Conservation (phyloP, 1,140 invertebrate genomes). For the Oedothorax gibbosus region DNA sequence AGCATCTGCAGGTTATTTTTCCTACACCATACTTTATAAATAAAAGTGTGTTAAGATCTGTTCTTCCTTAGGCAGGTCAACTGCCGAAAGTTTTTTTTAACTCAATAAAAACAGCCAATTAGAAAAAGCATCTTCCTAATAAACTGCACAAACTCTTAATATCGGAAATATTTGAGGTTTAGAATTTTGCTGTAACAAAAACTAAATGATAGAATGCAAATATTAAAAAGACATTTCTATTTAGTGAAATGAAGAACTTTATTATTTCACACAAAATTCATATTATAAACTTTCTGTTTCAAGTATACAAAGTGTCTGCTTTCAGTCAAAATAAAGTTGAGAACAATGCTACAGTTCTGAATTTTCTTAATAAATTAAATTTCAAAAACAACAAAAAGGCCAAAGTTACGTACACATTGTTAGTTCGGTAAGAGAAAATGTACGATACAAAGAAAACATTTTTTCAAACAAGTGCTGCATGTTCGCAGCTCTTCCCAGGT, state of each 20-base stretch:
- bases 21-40: too few relatives aligned
- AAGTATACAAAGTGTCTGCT: constrained; percentile 62
- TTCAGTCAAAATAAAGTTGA: constrained; percentile 59
- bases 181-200: too few relatives aligned
- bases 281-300: constrained; percentile 57
- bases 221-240: background rate
- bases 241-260: constrained; percentile 59
- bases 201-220: background rate
- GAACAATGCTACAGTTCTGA: constrained; percentile 47
- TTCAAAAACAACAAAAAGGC: constrained; percentile 54
- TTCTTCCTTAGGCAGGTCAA: too few relatives aligned
- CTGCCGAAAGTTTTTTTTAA: too few relatives aligned
- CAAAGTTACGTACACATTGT: constrained; percentile 54
- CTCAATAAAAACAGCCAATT: too few relatives aligned
- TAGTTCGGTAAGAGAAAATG: constrained; percentile 45
- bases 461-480: constrained; percentile 33
- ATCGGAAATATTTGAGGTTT: too few relatives aligned
- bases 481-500: background rate
- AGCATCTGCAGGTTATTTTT: too few relatives aligned
- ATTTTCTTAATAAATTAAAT: constrained; percentile 55
- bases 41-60: too few relatives aligned
- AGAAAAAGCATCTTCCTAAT: too few relatives aligned
- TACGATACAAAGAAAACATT: constrained; percentile 16
- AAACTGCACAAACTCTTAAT: too few relatives aligned
- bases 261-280: constrained; percentile 58